Percentiles rank a stretch among this genome's conserved stretches.
Evolutionary conservation across 2,888 invertebrate species (phyloP).

Genomic region (Schizotus pectinicornis): DNA sequence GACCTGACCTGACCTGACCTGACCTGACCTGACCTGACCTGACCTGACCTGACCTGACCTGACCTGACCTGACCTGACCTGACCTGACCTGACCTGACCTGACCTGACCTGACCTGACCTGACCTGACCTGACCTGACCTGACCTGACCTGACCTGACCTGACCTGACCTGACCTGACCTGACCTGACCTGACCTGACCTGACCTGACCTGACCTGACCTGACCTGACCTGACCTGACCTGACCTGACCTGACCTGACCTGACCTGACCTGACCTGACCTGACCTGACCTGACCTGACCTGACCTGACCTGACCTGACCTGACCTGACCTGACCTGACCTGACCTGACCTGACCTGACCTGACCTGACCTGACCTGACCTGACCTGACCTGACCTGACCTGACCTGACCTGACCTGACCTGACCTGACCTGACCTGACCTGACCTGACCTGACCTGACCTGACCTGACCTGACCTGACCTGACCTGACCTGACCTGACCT

Average conservation of each 20-base stretch:
- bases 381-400: slow-evolving; percentile 8
- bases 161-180: slow-evolving; percentile 17
- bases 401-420: slow-evolving; percentile 15
- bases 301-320: slow-evolving; percentile 8
- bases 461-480: slow-evolving; percentile 22
- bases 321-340: slow-evolving; percentile 8
- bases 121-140: slow-evolving; percentile 23
- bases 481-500: slow-evolving; percentile 20
- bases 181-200: slow-evolving; percentile 19
- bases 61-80: slow-evolving; percentile 18
- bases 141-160: slow-evolving; percentile 23
- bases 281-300: slow-evolving; percentile 8
- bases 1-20: slow-evolving; percentile 31
- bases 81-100: slow-evolving; percentile 23
- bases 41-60: slow-evolving; percentile 30
- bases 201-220: slow-evolving; percentile 13
- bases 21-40: slow-evolving; percentile 32
- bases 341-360: slow-evolving; percentile 8
- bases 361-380: slow-evolving; percentile 8
- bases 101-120: slow-evolving; percentile 24
- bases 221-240: slow-evolving; percentile 8
- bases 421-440: slow-evolving; percentile 23
- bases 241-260: slow-evolving; percentile 8
- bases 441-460: slow-evolving; percentile 21
- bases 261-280: slow-evolving; percentile 8